Evolutionary conservation across 2,113 vertebrate genomes (phyloP), one percentile per base, ranked within the genome.

Genomic region (Oplegnathus fasciatus): DNA sequence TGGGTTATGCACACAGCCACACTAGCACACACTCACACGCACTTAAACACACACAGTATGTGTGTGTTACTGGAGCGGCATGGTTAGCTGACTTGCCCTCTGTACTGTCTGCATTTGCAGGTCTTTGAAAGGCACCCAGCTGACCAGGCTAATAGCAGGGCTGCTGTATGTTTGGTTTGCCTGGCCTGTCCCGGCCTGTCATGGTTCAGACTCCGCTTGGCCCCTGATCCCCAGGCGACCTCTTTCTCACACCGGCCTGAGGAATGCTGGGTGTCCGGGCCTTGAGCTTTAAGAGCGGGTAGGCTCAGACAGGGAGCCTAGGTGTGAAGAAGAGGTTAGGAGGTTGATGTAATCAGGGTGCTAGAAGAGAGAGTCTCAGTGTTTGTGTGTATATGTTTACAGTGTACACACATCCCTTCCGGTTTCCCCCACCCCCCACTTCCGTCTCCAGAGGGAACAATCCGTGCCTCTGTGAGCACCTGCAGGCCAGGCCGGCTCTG

Each of bases 191-290:
- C 26, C 5, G 34, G 54, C 67, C 50, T 46, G 73, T 82, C 52
- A 3, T 17, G 73, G 66, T 58, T 80, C 78, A 65, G 84, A 72
- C 93, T 92, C 89, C 76, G 46, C 82, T 82, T 69, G 91, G 84
- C 75, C 94, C 91, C 85, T 92, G 94, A 90, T 92, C 92, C 78
- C 86, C 75, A 46, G 66, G 52, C 78, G 89, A 94, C 91, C 91
- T 87, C 83, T 91, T 88, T 80, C 93, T 95, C 90, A 82, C 95
- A 92, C 86, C 42, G 37, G 46, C 75, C 73, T 86, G 94, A 89
- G 93, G 93, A 94, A 94, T 95, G 93, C 89, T 70, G 76, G 57
- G 44, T 18, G 84, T 82, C 55, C 30, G 6, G 61, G 74, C 46
- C 22, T 58, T 26, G 67, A 74, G 65, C 46, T 76, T 69, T 30